These are phyloP conservation scores for Tetheella fluctuosa DNA, from an alignment of 2,888 invertebrate species.

Conservation along the genomic window DNA sequence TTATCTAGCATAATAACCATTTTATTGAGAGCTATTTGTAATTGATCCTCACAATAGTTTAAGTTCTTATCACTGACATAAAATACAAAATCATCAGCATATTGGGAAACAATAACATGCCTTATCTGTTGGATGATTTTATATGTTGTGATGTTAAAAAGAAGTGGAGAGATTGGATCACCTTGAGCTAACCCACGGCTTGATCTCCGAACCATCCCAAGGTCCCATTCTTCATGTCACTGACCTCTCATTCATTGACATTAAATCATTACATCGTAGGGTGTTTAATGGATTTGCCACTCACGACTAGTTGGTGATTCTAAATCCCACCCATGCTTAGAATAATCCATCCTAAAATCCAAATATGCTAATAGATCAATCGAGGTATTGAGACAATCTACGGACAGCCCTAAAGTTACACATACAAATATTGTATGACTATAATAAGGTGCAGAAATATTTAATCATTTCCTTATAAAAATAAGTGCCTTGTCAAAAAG, in stretches of 20 bases:
- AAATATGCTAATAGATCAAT: not conserved
- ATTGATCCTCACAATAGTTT: no score
- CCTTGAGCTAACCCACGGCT: no score
- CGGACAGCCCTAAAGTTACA: no score
- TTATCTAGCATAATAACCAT: no score
- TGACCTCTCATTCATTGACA: conserved; percentile 2
- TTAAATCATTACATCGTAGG: conserved; percentile 6
- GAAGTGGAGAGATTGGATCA: no score
- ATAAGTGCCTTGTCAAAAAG: conserved; percentile 34
- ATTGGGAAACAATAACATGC: no score
- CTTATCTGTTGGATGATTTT: no score
- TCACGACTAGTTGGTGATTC: conserved; percentile 6
- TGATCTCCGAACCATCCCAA: no score
- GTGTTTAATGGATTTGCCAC: conserved; percentile 4
- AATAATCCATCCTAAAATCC: conserved; percentile 5
- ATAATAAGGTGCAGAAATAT: not conserved
- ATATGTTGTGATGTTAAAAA: no score
- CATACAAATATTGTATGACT: not conserved
- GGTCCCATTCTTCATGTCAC: not conserved
- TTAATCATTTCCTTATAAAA: conserved; percentile 18
- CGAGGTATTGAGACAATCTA: not conserved
- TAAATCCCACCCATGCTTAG: conserved; percentile 2
- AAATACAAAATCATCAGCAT: no score
- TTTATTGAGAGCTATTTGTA: no score
- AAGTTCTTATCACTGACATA: no score